A percentile compares a stretch with the other conserved stretches of the same genome.
Conservation (phyloP, 2,888 invertebrate species). For the Liodrosophila aerea region DNA sequence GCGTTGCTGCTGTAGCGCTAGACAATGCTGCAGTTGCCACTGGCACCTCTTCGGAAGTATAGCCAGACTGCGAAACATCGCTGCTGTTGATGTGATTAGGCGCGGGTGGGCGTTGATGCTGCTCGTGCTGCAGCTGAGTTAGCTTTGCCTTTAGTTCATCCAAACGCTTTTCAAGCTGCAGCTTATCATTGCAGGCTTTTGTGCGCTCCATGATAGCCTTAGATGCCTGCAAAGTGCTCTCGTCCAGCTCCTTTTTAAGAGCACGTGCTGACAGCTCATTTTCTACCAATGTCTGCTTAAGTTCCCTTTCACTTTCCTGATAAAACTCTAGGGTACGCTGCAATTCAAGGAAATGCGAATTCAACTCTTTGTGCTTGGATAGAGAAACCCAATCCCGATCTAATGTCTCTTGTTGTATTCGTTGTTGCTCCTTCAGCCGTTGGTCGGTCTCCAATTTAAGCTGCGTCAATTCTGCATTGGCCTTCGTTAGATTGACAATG, state of each 20-base stretch:
- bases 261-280: constrained; percentile 84
- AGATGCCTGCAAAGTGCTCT: constrained; percentile 88
- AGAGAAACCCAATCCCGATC: constrained; percentile 85
- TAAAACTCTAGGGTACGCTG: constrained; percentile 81
- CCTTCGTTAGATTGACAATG: constrained; percentile 67
- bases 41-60: constrained; percentile 83
- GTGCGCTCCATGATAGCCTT: constrained; percentile 89
- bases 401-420: constrained; percentile 83
- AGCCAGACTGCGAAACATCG: constrained; percentile 82
- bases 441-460: constrained; percentile 58
- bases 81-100: constrained; percentile 59
- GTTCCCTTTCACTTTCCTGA: constrained; percentile 82
- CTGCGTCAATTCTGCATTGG: constrained; percentile 63
- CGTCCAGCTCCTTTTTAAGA: constrained; percentile 87
- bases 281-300: constrained; percentile 79
- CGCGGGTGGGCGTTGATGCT: constrained; percentile 69
- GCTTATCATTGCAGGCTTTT: constrained; percentile 87
- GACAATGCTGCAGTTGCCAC: constrained; percentile 49
- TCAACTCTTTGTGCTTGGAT: constrained; percentile 84
- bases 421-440: constrained; percentile 66
- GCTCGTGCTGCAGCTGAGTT: constrained; percentile 39
- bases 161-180: constrained; percentile 84
- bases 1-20: constrained; percentile 42
- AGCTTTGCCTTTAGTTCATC: constrained; percentile 70
- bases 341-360: constrained; percentile 83